These are phyloP conservation scores for Actenoides hombroni DNA, from an alignment of 2,113 vertebrate species.

Conservation along the genomic window DNA sequence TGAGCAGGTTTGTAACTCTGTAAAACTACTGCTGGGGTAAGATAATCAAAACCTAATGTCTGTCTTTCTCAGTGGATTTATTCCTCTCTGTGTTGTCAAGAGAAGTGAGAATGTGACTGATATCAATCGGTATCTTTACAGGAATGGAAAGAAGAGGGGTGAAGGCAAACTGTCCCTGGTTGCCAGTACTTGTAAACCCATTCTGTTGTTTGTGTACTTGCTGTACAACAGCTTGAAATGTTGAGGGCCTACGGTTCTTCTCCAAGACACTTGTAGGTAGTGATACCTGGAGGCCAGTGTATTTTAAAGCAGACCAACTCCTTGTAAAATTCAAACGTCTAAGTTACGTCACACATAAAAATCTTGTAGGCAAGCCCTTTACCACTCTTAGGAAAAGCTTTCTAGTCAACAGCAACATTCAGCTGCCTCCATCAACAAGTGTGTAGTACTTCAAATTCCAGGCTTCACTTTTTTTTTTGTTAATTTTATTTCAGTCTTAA, in stretches of 20 bases:
- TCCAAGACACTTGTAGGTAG: background rate
- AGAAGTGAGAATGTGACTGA: background rate
- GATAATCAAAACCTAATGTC: background rate
- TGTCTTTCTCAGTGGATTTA: background rate
- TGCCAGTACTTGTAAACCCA: background rate
- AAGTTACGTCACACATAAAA: background rate
- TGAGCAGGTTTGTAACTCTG: background rate
- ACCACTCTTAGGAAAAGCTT: background rate
- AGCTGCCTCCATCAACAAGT: background rate
- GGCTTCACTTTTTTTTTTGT: background rate
- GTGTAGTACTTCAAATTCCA: background rate
- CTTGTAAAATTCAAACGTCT: background rate
- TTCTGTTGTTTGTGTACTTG: background rate
- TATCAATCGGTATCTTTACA: background rate
- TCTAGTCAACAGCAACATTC: background rate
- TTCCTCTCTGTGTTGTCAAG: background rate
- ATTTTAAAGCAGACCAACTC: background rate
- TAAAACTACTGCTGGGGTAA: background rate
- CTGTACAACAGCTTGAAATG: background rate
- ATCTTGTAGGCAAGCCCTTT: background rate
- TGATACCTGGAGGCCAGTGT: background rate
- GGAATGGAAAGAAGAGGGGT: background rate
- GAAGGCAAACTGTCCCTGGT: background rate
- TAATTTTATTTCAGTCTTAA: background rate
- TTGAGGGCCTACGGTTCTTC: background rate